These are phyloP conservation scores for Epinotia nisella DNA, from an alignment of 2,888 invertebrate genomes.

Conservation along the genomic window DNA sequence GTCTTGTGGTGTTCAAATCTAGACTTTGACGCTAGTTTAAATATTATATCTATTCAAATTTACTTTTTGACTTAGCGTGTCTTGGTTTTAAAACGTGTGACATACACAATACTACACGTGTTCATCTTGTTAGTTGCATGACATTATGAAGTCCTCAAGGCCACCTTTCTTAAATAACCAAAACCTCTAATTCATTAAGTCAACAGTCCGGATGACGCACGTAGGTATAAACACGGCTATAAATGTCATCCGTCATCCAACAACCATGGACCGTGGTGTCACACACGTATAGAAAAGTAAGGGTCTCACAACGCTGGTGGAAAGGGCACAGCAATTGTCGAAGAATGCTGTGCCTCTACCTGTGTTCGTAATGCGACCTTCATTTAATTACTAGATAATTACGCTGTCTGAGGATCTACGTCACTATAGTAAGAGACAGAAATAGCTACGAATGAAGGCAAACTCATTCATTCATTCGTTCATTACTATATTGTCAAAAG, in stretches of 20 bases:
- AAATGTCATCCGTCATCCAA: not conserved
- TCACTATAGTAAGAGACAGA: not conserved
- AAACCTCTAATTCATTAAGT: conserved; percentile 1
- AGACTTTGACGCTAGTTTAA: not conserved
- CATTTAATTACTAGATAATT: not conserved
- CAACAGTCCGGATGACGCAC: conserved; percentile 6
- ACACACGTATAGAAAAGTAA: not conserved
- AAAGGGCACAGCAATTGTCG: not conserved
- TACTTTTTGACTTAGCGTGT: too few species aligned
- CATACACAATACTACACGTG: too few species aligned
- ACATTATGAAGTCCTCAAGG: not conserved
- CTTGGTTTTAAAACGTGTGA: not conserved
- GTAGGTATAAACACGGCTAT: not conserved
- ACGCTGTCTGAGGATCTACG: not conserved
- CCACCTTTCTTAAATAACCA: conserved; percentile 8
- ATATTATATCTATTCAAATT: too few species aligned
- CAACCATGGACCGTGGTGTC: not conserved
- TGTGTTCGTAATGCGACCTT: conserved; percentile 8
- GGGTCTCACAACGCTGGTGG: not conserved
- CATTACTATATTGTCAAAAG: not conserved
- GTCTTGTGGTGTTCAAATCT: not conserved
- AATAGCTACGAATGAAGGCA: not conserved
- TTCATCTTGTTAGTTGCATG: not conserved
- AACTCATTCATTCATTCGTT: not conserved
- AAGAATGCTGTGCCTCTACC: conserved; percentile 3